Evolutionary conservation across 2,888 invertebrate species (phyloP), one percentile per base, ranked within the genome.

Genomic region (Coremacera marginata): DNA sequence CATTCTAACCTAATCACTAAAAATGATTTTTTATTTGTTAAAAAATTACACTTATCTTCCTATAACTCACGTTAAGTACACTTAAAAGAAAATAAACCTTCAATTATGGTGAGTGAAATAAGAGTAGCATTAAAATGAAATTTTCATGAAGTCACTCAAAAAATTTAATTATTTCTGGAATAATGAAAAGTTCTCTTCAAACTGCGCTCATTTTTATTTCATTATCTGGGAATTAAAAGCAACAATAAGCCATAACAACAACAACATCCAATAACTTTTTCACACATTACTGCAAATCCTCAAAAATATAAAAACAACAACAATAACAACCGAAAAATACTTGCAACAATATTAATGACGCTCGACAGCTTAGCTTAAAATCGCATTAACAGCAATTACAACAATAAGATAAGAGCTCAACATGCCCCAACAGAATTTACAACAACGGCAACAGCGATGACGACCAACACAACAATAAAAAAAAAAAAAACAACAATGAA

Each of bases 351-450:
- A 67, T 74, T 74, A 74, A 74, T 74, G 67, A 55, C 65, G 37
- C 74, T 37, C 67, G 65, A 74, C n/a, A 37, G 55, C 67, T 74
- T n/a, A 52, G 67, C 74, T 74, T 52, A 74, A 74, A 74, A 74
- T 74, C 37, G 44, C 74, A 74, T 74, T 74, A 74, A 74, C 74
- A 74, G 31, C 65, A 74, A 74, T 52, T 65, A 34, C 74, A 74
- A 65, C 44, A 37, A 37, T 9, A 22, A 37, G 60, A 22, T 11
- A 22, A 60, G 22, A 37, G 22, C 60, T 16, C 22, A 22, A 60
- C 49, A 71, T 63, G 27, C 16, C 63, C 63, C 25, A 31, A 51
- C 60, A 71, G 22, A 31, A 49, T 51, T 60, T 22, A n/a, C 34
- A 67, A 49, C 60, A 72, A 25, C 71, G 51, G 9, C 49, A 70